phyloP scores from a whole-genome alignment of 92 coral and sea anemone genomes.

The Paragorgia papillata region DNA sequence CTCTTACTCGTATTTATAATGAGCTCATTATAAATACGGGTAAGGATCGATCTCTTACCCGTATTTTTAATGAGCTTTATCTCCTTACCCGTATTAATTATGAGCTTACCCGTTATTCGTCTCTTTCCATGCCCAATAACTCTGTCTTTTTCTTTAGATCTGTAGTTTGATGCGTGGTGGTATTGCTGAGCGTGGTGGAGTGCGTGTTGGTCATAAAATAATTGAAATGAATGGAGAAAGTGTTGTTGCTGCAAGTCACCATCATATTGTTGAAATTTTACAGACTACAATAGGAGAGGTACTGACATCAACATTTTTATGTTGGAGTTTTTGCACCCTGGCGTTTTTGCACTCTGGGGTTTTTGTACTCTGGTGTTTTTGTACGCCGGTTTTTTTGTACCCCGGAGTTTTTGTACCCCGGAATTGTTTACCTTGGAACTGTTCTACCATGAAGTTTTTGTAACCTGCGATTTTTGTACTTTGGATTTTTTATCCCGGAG shows the following conservation, averaged over 20 bases:
- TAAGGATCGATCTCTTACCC: no score
- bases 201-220: constrained; percentile 97
- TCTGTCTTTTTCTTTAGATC: constrained; percentile 70
- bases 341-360: background rate
- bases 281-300: constrained; percentile 98
- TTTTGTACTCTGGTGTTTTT: background rate
- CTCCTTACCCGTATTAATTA: no score
- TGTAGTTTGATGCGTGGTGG: constrained; percentile 99
- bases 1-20: no score
- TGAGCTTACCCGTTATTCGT: no score
- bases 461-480: background rate
- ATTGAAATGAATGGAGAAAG: constrained; percentile 96
- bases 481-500: no score
- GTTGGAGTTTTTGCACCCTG: background rate
- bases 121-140: no score
- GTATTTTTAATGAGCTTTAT: no score
- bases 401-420: background rate
- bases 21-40: no score
- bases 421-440: background rate
- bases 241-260: constrained; percentile 98
- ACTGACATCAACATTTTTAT: background rate
- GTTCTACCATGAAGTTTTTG: background rate
- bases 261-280: constrained; percentile 87
- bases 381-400: no score
- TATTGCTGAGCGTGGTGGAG: constrained; percentile 98